Conservation (phyloP, 2,797 vertebrate species). For the Clamator glandarius region DNA sequence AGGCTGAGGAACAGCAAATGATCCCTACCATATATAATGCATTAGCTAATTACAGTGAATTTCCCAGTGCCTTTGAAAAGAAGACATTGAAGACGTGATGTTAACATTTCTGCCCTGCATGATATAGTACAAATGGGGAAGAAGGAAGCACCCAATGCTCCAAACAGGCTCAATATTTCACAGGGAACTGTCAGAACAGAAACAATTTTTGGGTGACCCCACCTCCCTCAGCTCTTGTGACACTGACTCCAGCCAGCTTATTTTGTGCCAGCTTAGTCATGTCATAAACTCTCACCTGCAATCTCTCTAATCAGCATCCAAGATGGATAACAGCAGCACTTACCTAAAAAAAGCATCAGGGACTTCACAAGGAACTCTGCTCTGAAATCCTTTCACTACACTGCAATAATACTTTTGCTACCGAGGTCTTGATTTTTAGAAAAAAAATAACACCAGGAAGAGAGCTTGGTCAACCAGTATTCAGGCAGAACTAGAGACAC, state of each 20-base stretch:
- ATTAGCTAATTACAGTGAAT: neutral
- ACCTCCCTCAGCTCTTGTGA: neutral
- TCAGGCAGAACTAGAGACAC: neutral
- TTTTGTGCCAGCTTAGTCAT: neutral
- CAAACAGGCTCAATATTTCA: neutral
- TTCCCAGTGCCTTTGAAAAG: neutral
- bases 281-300: neutral
- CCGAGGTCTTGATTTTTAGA: neutral
- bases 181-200: neutral
- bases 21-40: neutral
- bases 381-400: neutral
- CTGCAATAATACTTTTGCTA: neutral
- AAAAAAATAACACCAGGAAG: neutral
- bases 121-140: rapidly evolving
- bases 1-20: neutral
- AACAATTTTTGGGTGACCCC: neutral
- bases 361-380: neutral
- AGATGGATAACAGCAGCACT: neutral
- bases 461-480: neutral
- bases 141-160: neutral
- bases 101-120: rapidly evolving
- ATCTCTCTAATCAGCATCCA: neutral
- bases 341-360: neutral
- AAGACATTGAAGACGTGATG: no score
- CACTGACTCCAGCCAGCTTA: neutral